Percentiles rank a stretch among this genome's conserved stretches.
phyloP scores from a whole-genome alignment of 2,888 invertebrate genomes.

The Nomada goodeniana region DNA sequence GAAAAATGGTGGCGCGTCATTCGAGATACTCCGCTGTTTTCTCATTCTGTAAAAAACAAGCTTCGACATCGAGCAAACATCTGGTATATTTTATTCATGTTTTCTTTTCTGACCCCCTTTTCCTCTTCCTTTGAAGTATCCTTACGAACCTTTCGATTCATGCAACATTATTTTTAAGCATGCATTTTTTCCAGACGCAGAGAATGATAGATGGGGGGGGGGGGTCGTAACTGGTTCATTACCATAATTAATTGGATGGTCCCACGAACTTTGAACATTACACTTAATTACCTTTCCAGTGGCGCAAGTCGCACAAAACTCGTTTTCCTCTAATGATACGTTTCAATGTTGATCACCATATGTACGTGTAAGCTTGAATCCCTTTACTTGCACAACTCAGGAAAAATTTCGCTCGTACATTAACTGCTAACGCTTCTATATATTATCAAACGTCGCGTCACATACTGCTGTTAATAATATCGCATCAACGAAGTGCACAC shows the following conservation, averaged over 20 bases:
- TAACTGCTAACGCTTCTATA: too few relatives aligned
- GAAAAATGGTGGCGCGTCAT: not conserved
- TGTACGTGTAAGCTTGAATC: too few relatives aligned
- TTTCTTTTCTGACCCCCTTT: not conserved
- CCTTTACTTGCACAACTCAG: too few relatives aligned
- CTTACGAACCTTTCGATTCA: not conserved
- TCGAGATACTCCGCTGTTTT: not conserved
- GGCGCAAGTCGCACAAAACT: not conserved
- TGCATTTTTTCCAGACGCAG: too few relatives aligned
- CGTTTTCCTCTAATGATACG: too few relatives aligned
- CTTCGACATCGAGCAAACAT: not conserved
- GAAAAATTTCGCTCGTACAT: too few relatives aligned
- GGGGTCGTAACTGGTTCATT: not conserved
- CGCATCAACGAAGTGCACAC: too few relatives aligned
- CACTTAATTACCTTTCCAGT: not conserved
- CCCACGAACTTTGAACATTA: not conserved
- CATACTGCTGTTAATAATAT: too few relatives aligned
- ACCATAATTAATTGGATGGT: constrained; percentile 3
- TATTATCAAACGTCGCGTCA: too few relatives aligned
- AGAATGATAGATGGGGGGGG: not conserved
- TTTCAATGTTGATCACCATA: too few relatives aligned
- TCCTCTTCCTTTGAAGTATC: not conserved
- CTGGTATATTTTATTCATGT: not conserved
- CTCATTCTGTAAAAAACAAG: not conserved
- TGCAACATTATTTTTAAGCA: too few relatives aligned